phyloP scores from a whole-genome alignment of 1,140 invertebrate species.

The Drosophila repletoides region DNA sequence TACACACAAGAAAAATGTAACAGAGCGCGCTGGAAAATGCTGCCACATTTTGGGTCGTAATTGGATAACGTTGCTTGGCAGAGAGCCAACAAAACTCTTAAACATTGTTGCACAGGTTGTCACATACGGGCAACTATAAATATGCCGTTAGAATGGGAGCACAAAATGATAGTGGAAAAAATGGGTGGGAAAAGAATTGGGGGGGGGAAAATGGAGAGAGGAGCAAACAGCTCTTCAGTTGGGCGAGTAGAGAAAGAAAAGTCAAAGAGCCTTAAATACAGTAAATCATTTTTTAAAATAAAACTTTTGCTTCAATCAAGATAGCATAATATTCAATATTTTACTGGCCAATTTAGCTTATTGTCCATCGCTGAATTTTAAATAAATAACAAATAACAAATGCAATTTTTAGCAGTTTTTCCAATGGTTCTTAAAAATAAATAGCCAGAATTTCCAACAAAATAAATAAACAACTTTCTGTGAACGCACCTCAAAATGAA shows the following conservation, averaged over 20 bases:
- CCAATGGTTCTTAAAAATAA: background rate
- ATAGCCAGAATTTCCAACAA: no score
- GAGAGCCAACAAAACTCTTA: conserved; percentile 17
- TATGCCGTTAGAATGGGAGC: conserved; percentile 7
- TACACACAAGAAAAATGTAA: background rate
- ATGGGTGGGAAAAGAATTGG: background rate
- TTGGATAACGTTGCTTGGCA: conserved; percentile 38
- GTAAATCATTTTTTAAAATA: no score
- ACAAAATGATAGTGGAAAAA: conserved; percentile 8
- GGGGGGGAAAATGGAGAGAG: background rate
- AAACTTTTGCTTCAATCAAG: no score
- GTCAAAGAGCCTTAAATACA: no score
- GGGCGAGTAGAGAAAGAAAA: no score
- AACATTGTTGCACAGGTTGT: conserved; percentile 37
- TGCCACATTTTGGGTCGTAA: conserved; percentile 33
- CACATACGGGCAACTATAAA: conserved; percentile 5
- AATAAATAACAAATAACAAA: background rate
- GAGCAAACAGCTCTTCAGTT: no score
- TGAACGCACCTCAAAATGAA: no score
- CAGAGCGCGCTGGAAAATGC: conserved; percentile 26
- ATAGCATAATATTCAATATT: no score
- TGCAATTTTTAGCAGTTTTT: background rate
- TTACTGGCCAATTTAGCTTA: no score
- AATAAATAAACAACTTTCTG: no score
- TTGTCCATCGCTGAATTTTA: no score